Conservation (phyloP, 2,113 vertebrate genomes). For the Heterochromis multidens region DNA sequence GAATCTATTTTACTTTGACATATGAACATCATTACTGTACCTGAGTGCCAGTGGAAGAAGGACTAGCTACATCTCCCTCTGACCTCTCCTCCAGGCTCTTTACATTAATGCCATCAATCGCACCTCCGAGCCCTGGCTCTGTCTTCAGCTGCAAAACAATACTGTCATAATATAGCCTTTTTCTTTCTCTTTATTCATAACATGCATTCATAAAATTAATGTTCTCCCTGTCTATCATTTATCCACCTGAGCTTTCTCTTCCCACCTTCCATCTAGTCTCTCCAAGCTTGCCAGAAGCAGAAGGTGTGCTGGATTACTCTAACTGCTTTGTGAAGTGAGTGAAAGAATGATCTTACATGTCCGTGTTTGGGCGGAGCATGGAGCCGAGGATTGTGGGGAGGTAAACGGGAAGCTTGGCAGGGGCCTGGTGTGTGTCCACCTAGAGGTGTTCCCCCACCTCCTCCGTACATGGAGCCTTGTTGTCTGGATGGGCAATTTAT, state of each 20-base stretch:
- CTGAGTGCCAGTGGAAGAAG: constrained; percentile 92
- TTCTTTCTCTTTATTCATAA: neutral
- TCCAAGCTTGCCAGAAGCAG: neutral
- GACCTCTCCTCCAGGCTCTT: constrained; percentile 88
- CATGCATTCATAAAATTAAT: neutral
- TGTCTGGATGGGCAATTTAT: constrained; percentile 83
- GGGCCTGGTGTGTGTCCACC: constrained; percentile 80
- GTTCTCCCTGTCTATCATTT: neutral
- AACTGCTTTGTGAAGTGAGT: neutral
- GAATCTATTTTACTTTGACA: neutral
- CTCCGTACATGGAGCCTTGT: constrained; percentile 79
- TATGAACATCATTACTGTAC: constrained; percentile 59
- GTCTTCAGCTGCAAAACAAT: constrained; percentile 83
- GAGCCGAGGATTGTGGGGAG: constrained; percentile 75
- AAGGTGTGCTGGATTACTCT: neutral
- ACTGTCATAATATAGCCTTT: neutral
- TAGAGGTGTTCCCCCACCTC: constrained; percentile 56
- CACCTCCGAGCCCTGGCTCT: constrained; percentile 80
- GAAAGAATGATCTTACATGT: constrained; percentile 77
- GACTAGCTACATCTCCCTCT: constrained; percentile 91
- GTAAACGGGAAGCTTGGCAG: constrained; percentile 72
- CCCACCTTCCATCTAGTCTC: neutral
- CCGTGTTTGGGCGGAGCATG: constrained; percentile 80
- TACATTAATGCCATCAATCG: constrained; percentile 77
- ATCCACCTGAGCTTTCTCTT: neutral